Conservation (phyloP, 2,797 vertebrate genomes). For the Coccyzus lansbergi region DNA sequence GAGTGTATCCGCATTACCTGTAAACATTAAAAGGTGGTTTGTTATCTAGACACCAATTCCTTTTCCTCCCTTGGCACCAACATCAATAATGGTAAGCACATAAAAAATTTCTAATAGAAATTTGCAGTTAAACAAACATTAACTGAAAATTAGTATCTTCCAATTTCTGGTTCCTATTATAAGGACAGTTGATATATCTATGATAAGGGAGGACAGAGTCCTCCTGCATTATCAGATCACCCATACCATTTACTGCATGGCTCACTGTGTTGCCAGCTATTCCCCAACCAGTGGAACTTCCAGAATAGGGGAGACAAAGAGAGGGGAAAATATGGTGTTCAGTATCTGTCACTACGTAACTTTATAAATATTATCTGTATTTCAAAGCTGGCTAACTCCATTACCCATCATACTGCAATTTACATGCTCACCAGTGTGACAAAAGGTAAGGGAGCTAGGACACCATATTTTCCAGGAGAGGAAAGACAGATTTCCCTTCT, state of each 20-base stretch:
- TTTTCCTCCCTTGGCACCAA: background rate
- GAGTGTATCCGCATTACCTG: constrained; percentile 94
- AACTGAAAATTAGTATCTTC: background rate
- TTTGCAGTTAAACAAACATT: background rate
- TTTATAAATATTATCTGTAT: background rate
- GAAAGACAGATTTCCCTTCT: background rate
- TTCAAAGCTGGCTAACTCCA: background rate
- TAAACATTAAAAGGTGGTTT: background rate
- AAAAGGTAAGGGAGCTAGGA: background rate
- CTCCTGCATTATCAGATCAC: background rate
- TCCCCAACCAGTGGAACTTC: background rate
- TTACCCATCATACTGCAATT: background rate
- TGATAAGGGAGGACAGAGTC: background rate
- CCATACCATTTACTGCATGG: background rate
- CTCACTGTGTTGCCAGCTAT: background rate
- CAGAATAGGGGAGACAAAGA: background rate
- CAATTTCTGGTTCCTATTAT: background rate
- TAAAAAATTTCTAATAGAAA: background rate
- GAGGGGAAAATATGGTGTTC: background rate
- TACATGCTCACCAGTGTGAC: background rate
- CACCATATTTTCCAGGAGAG: background rate
- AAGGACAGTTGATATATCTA: background rate
- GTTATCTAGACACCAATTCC: background rate
- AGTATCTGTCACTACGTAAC: background rate
- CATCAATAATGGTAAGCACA: background rate